Evolutionary conservation across 2,797 vertebrate species (phyloP).

Genomic region (Mustela erminea): DNA sequence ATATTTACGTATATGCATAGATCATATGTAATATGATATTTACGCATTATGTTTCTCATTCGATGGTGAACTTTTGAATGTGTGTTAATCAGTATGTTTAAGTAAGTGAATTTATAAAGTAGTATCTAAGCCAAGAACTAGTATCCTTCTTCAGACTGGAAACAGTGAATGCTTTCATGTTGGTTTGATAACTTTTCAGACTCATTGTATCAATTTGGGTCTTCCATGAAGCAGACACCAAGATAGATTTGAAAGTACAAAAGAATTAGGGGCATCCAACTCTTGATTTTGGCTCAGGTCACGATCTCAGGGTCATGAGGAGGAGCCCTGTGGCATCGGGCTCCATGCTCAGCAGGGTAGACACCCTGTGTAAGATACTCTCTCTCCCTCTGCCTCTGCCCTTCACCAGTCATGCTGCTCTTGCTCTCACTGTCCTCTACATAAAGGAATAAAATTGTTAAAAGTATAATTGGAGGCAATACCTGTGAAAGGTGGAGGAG

Average conservation of each 20-base stretch:
- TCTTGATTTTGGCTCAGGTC: background rate
- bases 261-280: background rate
- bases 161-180: background rate
- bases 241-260: background rate
- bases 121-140: background rate
- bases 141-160: background rate
- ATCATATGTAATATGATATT: background rate
- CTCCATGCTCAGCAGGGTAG: background rate
- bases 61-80: background rate
- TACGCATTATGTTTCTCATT: background rate
- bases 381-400: background rate
- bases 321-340: no score
- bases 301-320: background rate
- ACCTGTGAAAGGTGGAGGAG: background rate
- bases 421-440: background rate
- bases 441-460: background rate
- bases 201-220: background rate
- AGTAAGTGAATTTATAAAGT: background rate
- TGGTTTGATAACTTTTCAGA: background rate
- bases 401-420: accelerated
- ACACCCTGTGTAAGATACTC: background rate
- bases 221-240: background rate
- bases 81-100: background rate
- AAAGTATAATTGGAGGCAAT: background rate
- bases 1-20: background rate